These are phyloP conservation scores for Cheilosia vernalis DNA, from an alignment of 2,888 invertebrate species.

Conservation along the genomic window DNA sequence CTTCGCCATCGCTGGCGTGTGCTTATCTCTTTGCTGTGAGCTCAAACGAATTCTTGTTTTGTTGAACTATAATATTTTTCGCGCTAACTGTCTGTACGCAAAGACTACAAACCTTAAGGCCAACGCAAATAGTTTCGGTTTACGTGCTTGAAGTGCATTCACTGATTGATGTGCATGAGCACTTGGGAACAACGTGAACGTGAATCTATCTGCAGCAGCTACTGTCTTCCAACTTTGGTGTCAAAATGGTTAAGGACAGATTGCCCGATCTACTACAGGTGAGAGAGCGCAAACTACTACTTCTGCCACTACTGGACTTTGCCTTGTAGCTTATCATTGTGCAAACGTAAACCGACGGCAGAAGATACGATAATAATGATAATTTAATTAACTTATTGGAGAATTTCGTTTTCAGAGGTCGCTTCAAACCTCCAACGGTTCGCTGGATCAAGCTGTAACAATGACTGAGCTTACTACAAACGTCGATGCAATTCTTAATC, in stretches of 20 bases:
- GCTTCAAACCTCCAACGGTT: conserved; percentile 80
- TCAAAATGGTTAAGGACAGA: conserved; percentile 81
- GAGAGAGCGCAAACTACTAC: conserved; percentile 72
- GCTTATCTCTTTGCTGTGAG: conserved; percentile 63
- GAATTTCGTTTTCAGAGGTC: conserved; percentile 78
- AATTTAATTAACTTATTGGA: conserved; percentile 52
- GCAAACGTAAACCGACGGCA: conserved; percentile 57
- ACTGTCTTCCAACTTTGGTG: conserved; percentile 21
- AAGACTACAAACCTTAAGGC: conserved; percentile 34
- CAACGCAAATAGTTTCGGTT: conserved; percentile 22
- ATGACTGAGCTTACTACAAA: conserved; percentile 78
- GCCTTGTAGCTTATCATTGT: conserved; percentile 68
- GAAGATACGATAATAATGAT: conserved; percentile 60
- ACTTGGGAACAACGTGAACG: not conserved
- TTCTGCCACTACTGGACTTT: conserved; percentile 22
- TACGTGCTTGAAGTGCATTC: conserved; percentile 31
- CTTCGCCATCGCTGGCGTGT: conserved; percentile 41
- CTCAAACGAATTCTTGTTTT: conserved; percentile 60
- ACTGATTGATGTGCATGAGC: no score
- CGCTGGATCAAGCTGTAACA: conserved; percentile 76
- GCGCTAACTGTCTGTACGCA: conserved; percentile 41
- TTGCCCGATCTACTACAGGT: conserved; percentile 82
- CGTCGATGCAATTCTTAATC: conserved; percentile 81
- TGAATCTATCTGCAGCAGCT: conserved; percentile 1
- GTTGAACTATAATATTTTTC: conserved; percentile 43